Evolutionary conservation across 2,797 vertebrate genomes (phyloP).

Genomic region (Rhinichthys osculus): DNA sequence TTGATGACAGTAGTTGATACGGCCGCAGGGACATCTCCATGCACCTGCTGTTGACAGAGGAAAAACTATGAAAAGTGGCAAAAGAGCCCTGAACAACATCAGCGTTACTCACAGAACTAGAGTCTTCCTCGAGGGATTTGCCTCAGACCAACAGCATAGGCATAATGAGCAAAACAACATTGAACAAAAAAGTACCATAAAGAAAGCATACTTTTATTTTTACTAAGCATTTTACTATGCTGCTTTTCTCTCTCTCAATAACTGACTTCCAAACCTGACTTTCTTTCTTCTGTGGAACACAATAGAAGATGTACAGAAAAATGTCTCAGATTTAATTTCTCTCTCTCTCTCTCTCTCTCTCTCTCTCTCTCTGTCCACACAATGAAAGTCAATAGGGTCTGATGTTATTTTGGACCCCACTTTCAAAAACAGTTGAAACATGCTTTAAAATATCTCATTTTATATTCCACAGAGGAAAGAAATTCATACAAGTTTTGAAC

Average conservation of each 20-base stretch:
- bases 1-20: conserved; percentile 29
- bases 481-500: not conserved
- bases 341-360: fast-evolving
- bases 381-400: not conserved
- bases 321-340: not conserved
- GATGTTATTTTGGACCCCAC: not conserved
- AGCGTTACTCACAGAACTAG: conserved; percentile 31
- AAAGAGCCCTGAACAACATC: conserved; percentile 1
- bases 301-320: not conserved
- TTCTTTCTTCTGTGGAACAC: not conserved
- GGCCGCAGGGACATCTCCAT: not conserved
- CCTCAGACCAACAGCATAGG: conserved; percentile 15
- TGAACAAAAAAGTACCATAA: not conserved
- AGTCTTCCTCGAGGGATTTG: conserved; percentile 31
- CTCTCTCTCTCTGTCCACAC: not conserved
- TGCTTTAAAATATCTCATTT: not conserved
- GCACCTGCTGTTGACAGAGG: conserved; percentile 39
- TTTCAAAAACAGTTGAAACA: not conserved
- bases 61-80: conserved; percentile 39
- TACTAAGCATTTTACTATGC: not conserved
- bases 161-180: conserved; percentile 33
- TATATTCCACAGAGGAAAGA: not conserved
- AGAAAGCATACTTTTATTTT: conserved; percentile 16
- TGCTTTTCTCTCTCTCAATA: not conserved
- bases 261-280: not conserved